These are phyloP conservation scores for Tyria jacobaeae DNA, from an alignment of 2,888 invertebrate genomes.

Conservation along the genomic window DNA sequence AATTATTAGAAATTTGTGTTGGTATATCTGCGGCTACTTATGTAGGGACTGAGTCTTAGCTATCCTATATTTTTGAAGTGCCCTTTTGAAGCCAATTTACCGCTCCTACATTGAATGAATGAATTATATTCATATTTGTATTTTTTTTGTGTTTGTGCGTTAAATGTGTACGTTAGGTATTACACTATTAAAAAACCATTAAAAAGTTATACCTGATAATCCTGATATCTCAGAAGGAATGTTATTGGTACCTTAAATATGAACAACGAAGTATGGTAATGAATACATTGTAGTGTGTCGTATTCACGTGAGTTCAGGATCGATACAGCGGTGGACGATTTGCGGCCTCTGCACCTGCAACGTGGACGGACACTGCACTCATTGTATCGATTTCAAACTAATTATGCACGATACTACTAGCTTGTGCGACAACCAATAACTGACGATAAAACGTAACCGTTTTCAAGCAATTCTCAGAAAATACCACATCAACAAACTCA, in stretches of 20 bases:
- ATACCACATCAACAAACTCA: background rate
- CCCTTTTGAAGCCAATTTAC: too few species aligned
- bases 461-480: background rate
- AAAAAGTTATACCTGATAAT: background rate
- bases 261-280: constrained; percentile 38
- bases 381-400: constrained; percentile 21
- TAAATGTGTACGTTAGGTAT: too few species aligned
- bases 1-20: constrained; percentile 63
- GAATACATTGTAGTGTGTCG: constrained; percentile 14
- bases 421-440: background rate
- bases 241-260: constrained; percentile 25
- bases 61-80: too few species aligned
- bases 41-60: too few species aligned
- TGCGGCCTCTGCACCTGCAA: constrained; percentile 13
- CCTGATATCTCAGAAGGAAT: background rate
- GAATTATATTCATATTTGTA: too few species aligned
- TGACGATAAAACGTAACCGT: background rate
- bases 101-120: too few species aligned
- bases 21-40: too few species aligned
- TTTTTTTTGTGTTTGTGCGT: too few species aligned
- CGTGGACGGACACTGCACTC: constrained; percentile 20
- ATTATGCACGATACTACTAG: constrained; percentile 5
- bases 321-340: constrained; percentile 29
- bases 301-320: constrained; percentile 36
- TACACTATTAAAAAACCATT: too few species aligned